Evolutionary conservation across 92 coral and sea anemone species (phyloP).

Genomic region (Epizoanthus fatuus): DNA sequence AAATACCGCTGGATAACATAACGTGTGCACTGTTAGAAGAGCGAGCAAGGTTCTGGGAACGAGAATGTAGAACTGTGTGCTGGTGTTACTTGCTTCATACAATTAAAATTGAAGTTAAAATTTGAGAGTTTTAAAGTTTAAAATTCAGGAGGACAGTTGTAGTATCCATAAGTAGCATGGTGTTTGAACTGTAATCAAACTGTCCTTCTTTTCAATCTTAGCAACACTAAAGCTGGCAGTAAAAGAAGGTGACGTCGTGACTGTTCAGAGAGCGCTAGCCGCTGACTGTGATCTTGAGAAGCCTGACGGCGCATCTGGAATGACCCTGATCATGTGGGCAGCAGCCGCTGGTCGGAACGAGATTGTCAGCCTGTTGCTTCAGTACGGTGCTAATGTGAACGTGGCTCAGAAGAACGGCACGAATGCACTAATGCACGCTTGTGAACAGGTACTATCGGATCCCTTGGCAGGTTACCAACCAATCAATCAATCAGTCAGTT

Average conservation of each 20-base stretch:
- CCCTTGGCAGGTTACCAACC: too few species aligned
- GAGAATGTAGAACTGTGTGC: too few species aligned
- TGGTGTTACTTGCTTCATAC: too few species aligned
- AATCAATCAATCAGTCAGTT: too few species aligned
- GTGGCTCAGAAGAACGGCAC: constrained; percentile 80
- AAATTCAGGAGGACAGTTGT: too few species aligned
- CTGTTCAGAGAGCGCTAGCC: constrained; percentile 84
- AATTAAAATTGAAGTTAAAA: too few species aligned
- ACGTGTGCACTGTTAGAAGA: too few species aligned
- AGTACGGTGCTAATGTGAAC: constrained; percentile 83
- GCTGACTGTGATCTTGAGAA: constrained; percentile 84
- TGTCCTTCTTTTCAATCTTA: neutral
- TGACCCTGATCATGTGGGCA: constrained; percentile 94
- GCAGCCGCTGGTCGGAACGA: constrained; percentile 91
- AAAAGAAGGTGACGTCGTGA: constrained; percentile 78
- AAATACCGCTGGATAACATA: too few species aligned
- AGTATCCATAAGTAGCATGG: neutral
- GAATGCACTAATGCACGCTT: constrained; percentile 91
- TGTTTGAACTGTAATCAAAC: too few species aligned
- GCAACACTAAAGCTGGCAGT: constrained; percentile 81
- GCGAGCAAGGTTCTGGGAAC: too few species aligned
- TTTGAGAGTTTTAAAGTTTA: too few species aligned
- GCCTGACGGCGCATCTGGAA: constrained; percentile 88
- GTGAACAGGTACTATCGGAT: constrained; percentile 90
- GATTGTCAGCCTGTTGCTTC: constrained; percentile 80